phyloP scores from a whole-genome alignment of 2,888 invertebrate species.

The Athrips mouffetella region DNA sequence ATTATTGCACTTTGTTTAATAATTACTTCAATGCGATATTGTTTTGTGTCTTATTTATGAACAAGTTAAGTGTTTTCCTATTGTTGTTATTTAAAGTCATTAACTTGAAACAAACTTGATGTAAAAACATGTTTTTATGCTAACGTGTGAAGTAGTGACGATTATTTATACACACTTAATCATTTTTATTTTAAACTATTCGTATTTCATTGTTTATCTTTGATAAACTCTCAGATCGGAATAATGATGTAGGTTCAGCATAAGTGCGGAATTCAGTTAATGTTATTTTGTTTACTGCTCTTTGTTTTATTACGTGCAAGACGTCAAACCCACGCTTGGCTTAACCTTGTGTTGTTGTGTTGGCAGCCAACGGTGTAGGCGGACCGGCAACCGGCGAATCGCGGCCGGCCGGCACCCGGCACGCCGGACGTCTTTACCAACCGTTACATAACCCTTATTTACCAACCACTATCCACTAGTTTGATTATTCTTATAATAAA shows the following conservation, averaged over 20 bases:
- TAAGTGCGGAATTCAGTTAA: too few relatives aligned
- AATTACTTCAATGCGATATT: neutral
- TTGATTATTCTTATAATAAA: conserved; percentile 4
- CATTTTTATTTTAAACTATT: too few relatives aligned
- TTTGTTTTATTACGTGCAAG: too few relatives aligned
- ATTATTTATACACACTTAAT: too few relatives aligned
- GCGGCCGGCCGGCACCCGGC: conserved; percentile 27
- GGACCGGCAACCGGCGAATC: conserved; percentile 44
- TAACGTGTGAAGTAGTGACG: too few relatives aligned
- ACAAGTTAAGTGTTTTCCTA: neutral
- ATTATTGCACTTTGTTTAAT: neutral
- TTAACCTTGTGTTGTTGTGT: conserved; percentile 63
- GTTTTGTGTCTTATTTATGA: conserved; percentile 1
- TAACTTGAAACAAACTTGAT: neutral
- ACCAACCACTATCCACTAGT: conserved; percentile 26
- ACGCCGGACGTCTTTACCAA: conserved; percentile 28
- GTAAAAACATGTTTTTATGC: neutral
- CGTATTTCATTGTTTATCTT: too few relatives aligned
- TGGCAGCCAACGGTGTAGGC: conserved; percentile 61
- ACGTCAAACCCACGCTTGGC: conserved; percentile 52
- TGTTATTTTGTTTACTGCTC: conserved; percentile 32
- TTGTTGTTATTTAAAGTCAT: neutral
- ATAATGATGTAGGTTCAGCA: too few relatives aligned
- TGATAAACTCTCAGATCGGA: too few relatives aligned
- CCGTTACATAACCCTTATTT: conserved; percentile 57